These are phyloP conservation scores for Drosophila crucigera DNA, from an alignment of 2,888 invertebrate species.

Conservation along the genomic window DNA sequence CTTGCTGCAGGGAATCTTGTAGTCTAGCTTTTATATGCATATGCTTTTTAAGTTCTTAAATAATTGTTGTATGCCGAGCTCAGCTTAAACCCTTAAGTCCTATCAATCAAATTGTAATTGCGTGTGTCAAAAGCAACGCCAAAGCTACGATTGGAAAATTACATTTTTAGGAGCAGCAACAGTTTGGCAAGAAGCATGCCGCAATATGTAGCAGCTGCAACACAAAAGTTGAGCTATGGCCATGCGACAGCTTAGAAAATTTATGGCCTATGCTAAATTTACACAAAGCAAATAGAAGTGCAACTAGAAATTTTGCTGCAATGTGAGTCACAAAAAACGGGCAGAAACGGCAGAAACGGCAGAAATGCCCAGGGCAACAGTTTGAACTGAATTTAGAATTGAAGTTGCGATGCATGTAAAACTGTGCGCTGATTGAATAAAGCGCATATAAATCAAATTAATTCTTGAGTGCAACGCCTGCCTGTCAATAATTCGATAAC, in stretches of 20 bases:
- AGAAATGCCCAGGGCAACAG: slow-evolving; percentile 1
- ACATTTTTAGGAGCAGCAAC: slow-evolving; percentile 15
- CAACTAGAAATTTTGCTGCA: slow-evolving; percentile 10
- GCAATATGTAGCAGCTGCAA: slow-evolving; percentile 14
- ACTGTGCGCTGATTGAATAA: slow-evolving; percentile 40
- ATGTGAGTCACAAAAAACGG: slow-evolving; percentile 19
- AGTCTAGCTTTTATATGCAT: neutral
- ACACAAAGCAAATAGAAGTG: slow-evolving; percentile 2
- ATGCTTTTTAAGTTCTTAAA: neutral
- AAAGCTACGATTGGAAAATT: slow-evolving; percentile 1
- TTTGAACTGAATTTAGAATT: slow-evolving; percentile 14
- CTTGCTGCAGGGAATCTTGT: neutral
- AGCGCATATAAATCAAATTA: slow-evolving; percentile 60
- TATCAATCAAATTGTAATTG: slow-evolving; percentile 10
- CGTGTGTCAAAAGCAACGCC: neutral
- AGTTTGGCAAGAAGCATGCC: slow-evolving; percentile 25
- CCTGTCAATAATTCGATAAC: slow-evolving; percentile 53
- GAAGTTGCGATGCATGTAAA: slow-evolving; percentile 7
- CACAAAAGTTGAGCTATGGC: slow-evolving; percentile 39
- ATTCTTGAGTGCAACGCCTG: slow-evolving; percentile 28
- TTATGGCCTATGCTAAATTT: slow-evolving; percentile 49
- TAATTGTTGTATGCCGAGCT: neutral
- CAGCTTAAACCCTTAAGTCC: neutral
- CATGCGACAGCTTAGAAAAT: slow-evolving; percentile 37
- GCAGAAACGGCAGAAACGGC: no score